Base-by-base conservation (phyloP, 1,140 invertebrate genomes). In the Drosophila lowei region DNA sequence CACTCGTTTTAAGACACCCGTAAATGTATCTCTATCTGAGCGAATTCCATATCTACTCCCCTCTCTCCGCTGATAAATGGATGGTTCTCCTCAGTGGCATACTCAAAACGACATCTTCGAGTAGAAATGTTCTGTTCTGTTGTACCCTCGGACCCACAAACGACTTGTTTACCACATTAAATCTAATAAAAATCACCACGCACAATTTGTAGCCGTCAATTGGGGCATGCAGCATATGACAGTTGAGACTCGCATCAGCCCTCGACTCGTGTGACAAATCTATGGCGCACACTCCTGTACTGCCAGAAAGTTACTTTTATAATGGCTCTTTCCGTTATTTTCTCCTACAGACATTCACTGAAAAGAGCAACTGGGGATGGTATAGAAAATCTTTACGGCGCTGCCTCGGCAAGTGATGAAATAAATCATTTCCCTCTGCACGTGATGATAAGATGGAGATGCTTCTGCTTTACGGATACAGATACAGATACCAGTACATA, bases 361-460 rank as follows among this genome's bases (percentile, higher is more conserved):
- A 78, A 49, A 58, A 34, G 30, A 9, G 30, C 30, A 34, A 34
- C 30, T 38, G 11, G 34, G 34, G 34, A 25, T 25, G 30, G 30
- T 5, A 30, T 42, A 16, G 28, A 28, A 42, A 18, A 66, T 72
- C 43, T 74, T 72, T 74, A 49, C 46, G 48, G 54, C 49, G 21
- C 44, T 59, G 59, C 59, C 71, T 50, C 58, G 44, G 67, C 77
- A 89, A 89, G 86, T 77, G 86, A 88, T 90, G 88, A 83, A 83
- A 90, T 90, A 83, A 90, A 90, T 90, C 86, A 89, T 89, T 72
- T 55, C 28, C 21, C 41, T 5, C 11, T 72, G 70, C 77, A 72
- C 77, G 76, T 72, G 65, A 72, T 72, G 72, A 80, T 68, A 63
- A 79, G 65, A 74, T 85, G 77, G 61, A 77, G 80, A 73, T 56